A percentile compares a stretch with the other conserved stretches of the same genome.
Conservation (phyloP, 2,113 vertebrate species). For the Myotis brandtii region DNA sequence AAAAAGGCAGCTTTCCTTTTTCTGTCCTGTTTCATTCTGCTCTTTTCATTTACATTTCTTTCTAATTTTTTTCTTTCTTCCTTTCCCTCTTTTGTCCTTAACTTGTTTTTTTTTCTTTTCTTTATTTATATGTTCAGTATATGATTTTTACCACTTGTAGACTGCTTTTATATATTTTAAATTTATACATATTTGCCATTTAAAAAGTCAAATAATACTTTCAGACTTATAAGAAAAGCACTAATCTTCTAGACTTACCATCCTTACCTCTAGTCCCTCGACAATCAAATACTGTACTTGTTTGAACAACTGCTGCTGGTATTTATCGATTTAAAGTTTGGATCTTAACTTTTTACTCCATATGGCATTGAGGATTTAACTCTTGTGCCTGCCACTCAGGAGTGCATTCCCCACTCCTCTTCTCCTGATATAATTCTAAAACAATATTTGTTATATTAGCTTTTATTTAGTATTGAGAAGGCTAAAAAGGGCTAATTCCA, state of each 20-base stretch:
- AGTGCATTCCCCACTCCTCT: rapidly evolving
- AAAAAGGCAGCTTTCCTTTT: not conserved
- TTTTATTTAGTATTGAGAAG: not conserved
- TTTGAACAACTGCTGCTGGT: not conserved
- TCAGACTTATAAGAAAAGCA: not conserved
- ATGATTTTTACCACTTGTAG: not conserved
- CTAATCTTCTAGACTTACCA: not conserved
- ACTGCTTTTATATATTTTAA: not conserved
- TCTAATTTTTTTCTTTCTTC: not conserved
- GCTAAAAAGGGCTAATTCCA: no score
- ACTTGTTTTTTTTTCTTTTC: not conserved
- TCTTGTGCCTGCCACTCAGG: not conserved
- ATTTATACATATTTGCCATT: not conserved
- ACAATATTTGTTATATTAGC: not conserved
- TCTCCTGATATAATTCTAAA: not conserved
- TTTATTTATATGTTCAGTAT: not conserved
- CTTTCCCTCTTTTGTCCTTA: not conserved
- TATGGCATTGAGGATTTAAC: not conserved
- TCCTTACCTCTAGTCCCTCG: not conserved
- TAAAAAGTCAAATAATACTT: not conserved
- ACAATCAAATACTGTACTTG: not conserved
- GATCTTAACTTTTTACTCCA: not conserved
- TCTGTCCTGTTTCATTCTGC: not conserved
- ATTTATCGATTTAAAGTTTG: not conserved
- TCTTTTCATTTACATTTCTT: not conserved